phyloP scores from a whole-genome alignment of 2,797 vertebrate genomes.

The Gymnoscopelus microlampas region DNA sequence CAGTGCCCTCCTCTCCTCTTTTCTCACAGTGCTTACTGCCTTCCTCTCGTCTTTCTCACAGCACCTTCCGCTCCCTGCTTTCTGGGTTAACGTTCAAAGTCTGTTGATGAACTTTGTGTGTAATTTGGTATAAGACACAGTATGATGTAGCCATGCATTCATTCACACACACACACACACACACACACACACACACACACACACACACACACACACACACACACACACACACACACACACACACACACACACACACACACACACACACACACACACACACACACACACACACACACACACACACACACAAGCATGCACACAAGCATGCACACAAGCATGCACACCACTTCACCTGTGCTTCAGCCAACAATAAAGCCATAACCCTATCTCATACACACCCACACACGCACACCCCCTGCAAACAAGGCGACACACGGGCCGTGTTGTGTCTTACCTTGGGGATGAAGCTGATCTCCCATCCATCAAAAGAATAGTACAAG shows the following conservation, averaged over 20 bases:
- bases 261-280: too few species aligned
- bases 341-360: background rate
- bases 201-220: too few species aligned
- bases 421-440: background rate
- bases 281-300: background rate
- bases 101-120: conserved; percentile 15
- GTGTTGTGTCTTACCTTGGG: conserved; percentile 84
- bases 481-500: conserved; percentile 93
- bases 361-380: background rate
- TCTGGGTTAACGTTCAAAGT: conserved; percentile 12
- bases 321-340: background rate
- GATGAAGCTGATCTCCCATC: conserved; percentile 99
- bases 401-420: conserved; percentile 6
- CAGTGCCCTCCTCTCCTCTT: too few species aligned
- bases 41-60: background rate
- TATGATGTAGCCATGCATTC: too few species aligned
- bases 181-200: too few species aligned
- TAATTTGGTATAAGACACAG: too few species aligned
- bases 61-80: too few species aligned
- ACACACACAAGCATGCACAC: background rate
- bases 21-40: too few species aligned
- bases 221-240: too few species aligned
- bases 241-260: too few species aligned
- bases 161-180: too few species aligned
- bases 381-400: background rate